A percentile compares a stretch with the other conserved stretches of the same genome.
phyloP scores from a whole-genome alignment of 1,140 invertebrate genomes.

The Brachionus rotundiformis region DNA sequence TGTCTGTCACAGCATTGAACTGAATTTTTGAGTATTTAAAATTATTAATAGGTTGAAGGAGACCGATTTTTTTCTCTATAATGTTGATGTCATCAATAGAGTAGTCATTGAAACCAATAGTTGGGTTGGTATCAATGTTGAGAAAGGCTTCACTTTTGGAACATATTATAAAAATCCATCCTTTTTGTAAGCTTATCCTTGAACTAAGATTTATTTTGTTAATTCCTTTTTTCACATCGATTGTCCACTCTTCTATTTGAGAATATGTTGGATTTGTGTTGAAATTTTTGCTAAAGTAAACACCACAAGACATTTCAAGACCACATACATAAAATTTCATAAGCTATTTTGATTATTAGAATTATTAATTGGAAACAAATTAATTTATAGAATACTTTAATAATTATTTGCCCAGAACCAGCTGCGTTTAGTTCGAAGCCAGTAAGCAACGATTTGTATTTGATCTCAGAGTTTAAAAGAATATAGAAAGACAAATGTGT shows the following conservation, averaged over 20 bases:
- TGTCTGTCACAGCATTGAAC: not conserved
- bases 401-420: not conserved
- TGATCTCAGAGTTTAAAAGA: not conserved
- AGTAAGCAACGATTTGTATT: not conserved
- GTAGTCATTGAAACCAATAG: not conserved
- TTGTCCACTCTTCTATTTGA: not conserved
- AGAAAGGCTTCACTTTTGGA: not conserved
- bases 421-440: not conserved
- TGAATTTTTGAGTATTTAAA: not conserved
- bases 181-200: not conserved
- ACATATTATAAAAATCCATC: not conserved
- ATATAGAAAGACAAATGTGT: not conserved
- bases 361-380: not conserved
- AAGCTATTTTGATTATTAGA: not conserved
- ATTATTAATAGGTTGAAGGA: not conserved
- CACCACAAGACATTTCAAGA: not conserved
- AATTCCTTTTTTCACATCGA: not conserved
- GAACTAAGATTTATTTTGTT: not conserved
- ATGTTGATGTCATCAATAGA: not conserved
- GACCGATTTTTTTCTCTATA: not conserved
- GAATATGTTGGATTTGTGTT: not conserved
- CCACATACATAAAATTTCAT: not conserved
- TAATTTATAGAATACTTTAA: not conserved
- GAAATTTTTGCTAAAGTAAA: not conserved
- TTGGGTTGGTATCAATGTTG: not conserved